A percentile compares a stretch with the other conserved stretches of the same genome.
phyloP scores from a whole-genome alignment of 1,140 invertebrate genomes.

The Chionoecetes opilio region DNA sequence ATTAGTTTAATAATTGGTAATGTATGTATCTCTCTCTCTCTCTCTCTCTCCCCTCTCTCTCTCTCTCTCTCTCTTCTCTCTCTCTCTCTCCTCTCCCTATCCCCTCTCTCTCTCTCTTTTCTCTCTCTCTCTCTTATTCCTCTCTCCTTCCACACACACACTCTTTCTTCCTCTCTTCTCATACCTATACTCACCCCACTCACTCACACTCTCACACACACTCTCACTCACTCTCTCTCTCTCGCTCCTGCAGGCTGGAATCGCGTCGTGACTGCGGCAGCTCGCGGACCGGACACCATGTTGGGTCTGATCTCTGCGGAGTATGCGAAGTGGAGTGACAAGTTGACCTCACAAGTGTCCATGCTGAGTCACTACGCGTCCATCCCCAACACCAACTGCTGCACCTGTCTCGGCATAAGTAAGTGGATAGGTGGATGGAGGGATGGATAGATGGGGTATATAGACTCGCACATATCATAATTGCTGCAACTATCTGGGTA shows the following conservation, averaged over 20 bases:
- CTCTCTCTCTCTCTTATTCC: not conserved
- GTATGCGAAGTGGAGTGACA: constrained; percentile 81
- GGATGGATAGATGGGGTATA: not conserved
- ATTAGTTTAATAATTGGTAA: too few relatives aligned
- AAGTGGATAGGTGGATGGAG: constrained; percentile 4
- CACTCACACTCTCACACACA: not conserved
- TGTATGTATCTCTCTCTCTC: too few relatives aligned
- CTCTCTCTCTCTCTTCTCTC: not conserved
- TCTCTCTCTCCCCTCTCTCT: too few relatives aligned
- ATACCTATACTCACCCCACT: too few relatives aligned
- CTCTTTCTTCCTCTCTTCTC: not conserved
- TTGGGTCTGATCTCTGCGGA: constrained; percentile 76
- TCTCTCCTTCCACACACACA: too few relatives aligned
- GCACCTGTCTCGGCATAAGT: constrained; percentile 81
- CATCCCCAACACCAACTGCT: constrained; percentile 81
- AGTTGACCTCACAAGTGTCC: constrained; percentile 80
- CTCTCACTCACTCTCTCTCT: not conserved
- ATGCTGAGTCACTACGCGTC: constrained; percentile 81
- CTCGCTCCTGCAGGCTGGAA: constrained; percentile 65
- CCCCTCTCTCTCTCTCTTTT: too few relatives aligned
- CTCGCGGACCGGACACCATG: constrained; percentile 79
- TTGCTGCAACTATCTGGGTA: not conserved
- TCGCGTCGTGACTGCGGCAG: constrained; percentile 77
- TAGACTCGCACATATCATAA: not conserved
- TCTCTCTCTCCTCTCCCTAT: not conserved